Evolutionary conservation across 2,797 vertebrate genomes (phyloP), one percentile per base, ranked within the genome.

Genomic region (Manis pentadactyla): DNA sequence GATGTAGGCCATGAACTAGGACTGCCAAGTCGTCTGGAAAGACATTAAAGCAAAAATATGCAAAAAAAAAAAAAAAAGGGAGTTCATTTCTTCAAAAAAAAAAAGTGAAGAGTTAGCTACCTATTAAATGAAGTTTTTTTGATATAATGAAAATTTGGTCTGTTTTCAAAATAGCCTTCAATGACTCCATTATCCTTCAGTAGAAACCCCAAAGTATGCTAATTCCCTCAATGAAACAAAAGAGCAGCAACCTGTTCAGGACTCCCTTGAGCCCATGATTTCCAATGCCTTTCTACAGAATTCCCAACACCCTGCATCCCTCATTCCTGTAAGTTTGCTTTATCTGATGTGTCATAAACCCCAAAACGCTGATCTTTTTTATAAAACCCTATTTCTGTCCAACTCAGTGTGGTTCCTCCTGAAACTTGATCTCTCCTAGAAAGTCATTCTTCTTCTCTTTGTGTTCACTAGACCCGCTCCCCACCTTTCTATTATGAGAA

Each of bases 1-100:
- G 99, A 99, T 61, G 99, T 99, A 92, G 98, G 98, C 99, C 99
- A 99, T 66, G 99, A 99, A 98, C 99, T 99, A 75, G 98, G 98
- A 87, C 96, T 98, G 87, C 97, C 99, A 37, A 87, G 78, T 98
- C 99, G 98, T 66, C 88, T 98, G 92, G 99, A 99, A 97, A 98
- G 97, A 86, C 99, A 99, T 97, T 91, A 98, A 95, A 93, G 94
- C 31, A 91, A 97, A 97, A 89, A 92, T 4, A 98, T 39, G 46
- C 83, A 39, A 39, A 39, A 39, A 39, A 39, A 39, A 39, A 39
- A 95, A 87, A 17, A 87, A 79, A 88, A 84, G 73, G 81, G 63
- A 97, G 61, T 96, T 49, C 17, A 0, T 1, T 37, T 0, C 42
- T 81, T 88, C 83, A 90, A 86, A 75, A 84, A 39, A 39, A 66